These are phyloP conservation scores for Bombus waltoni DNA, from an alignment of 1,140 invertebrate species.

Conservation along the genomic window DNA sequence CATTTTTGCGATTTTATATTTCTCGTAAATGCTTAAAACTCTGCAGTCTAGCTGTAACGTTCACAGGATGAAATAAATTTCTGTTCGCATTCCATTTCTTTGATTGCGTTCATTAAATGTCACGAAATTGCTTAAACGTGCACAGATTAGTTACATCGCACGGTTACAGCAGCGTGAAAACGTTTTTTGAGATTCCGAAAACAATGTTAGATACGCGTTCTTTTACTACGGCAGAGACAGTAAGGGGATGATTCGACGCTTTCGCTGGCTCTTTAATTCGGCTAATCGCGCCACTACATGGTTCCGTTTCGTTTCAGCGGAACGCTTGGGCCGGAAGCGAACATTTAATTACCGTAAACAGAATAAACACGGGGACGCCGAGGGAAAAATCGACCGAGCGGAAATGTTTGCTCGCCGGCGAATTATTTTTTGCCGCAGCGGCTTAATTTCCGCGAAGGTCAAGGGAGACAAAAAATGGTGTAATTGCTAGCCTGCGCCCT, in stretches of 20 bases:
- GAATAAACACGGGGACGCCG: background rate
- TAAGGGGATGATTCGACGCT: background rate
- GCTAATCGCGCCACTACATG: slow-evolving; percentile 2
- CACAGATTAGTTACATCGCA: too few species aligned
- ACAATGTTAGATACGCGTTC: background rate
- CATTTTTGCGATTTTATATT: too few species aligned
- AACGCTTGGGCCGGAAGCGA: background rate
- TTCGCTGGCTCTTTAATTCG: background rate
- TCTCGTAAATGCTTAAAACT: too few species aligned
- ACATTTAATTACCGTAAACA: slow-evolving; percentile 24
- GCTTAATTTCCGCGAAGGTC: slow-evolving; percentile 21
- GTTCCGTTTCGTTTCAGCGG: background rate
- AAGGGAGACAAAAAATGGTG: slow-evolving; percentile 17
- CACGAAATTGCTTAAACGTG: too few species aligned
- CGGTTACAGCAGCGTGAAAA: too few species aligned
- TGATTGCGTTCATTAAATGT: too few species aligned
- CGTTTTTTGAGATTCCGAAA: background rate
- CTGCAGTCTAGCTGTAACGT: too few species aligned
- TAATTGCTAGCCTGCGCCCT: slow-evolving; percentile 6
- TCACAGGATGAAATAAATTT: too few species aligned
- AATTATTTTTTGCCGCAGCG: slow-evolving; percentile 13
- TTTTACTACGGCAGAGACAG: background rate
- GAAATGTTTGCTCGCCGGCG: background rate
- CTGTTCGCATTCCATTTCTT: too few species aligned
- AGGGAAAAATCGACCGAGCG: background rate